phyloP scores from a whole-genome alignment of 1,140 invertebrate species.

The Lordiphosa stackelbergi region DNA sequence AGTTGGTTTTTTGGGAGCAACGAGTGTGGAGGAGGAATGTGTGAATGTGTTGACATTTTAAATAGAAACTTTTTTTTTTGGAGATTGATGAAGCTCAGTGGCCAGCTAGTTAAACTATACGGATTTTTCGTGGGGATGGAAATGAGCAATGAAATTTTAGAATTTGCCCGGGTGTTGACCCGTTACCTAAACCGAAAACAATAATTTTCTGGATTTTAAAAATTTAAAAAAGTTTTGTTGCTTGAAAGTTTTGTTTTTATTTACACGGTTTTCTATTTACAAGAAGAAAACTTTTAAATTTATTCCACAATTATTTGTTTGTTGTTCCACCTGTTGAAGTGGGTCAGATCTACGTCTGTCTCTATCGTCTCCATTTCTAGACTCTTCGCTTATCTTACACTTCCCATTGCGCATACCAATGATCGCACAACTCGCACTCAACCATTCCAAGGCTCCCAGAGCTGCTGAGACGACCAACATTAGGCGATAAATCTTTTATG shows the following conservation, averaged over 20 bases:
- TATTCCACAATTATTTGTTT: too few species aligned
- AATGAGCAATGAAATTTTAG: slow-evolving; percentile 9
- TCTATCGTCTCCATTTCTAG: too few species aligned
- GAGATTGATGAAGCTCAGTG: slow-evolving; percentile 63
- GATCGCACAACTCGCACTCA: slow-evolving; percentile 15
- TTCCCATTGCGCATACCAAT: slow-evolving; percentile 19
- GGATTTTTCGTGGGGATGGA: slow-evolving; percentile 2
- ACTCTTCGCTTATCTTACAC: too few species aligned
- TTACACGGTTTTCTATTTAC: too few species aligned
- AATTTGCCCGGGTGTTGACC: too few species aligned
- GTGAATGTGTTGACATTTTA: slow-evolving; percentile 55
- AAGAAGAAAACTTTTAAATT: too few species aligned
- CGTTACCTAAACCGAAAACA: too few species aligned
- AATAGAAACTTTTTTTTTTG: slow-evolving; percentile 39
- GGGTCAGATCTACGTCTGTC: too few species aligned
- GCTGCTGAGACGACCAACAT: slow-evolving; percentile 19
- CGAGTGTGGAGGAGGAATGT: slow-evolving; percentile 13
- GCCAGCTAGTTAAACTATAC: slow-evolving; percentile 27
- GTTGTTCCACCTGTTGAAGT: too few species aligned
- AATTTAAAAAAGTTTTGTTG: too few species aligned
- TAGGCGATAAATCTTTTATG: slow-evolving; percentile 57
- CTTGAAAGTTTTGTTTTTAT: too few species aligned
- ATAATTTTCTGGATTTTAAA: too few species aligned
- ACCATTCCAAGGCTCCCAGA: not conserved
- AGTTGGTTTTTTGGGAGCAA: slow-evolving; percentile 20